Conservation (phyloP, 2,888 invertebrate species). For the Neuroscelio doddi region DNA sequence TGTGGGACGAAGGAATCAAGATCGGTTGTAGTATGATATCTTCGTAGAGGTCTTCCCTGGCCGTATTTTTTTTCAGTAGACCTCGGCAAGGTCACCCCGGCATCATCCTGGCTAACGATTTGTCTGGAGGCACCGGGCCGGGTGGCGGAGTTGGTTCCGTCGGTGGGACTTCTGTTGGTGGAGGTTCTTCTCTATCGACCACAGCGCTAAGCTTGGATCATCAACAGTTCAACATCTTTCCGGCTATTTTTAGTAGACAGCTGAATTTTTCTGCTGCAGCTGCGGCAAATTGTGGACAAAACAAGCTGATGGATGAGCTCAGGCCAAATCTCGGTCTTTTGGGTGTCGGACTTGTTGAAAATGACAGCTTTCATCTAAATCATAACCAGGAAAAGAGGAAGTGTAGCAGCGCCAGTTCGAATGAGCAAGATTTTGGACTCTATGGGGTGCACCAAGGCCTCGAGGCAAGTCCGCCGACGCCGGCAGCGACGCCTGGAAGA, state of each 20-base stretch:
- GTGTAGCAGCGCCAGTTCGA: constrained; percentile 86
- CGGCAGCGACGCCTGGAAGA: constrained; percentile 66
- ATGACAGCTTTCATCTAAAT: constrained; percentile 79
- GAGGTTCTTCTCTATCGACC: constrained; percentile 71
- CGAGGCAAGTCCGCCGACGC: constrained; percentile 71
- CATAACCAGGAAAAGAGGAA: constrained; percentile 77
- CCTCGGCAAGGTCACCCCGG: constrained; percentile 66
- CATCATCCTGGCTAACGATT: constrained; percentile 71
- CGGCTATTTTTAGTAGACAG: constrained; percentile 91
- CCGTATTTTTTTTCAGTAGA: constrained; percentile 28
- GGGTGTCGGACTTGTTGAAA: constrained; percentile 86
- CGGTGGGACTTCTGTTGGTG: constrained; percentile 80
- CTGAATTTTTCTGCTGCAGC: constrained; percentile 83
- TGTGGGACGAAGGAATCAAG: not conserved
- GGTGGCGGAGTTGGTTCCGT: constrained; percentile 82
- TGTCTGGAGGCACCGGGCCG: constrained; percentile 66
- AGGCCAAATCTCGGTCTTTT: constrained; percentile 87
- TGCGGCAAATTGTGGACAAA: constrained; percentile 77
- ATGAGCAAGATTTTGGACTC: constrained; percentile 91
- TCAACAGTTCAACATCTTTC: constrained; percentile 93
- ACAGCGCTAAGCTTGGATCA: constrained; percentile 77
- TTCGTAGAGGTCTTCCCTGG: constrained; percentile 40
- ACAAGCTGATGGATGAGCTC: constrained; percentile 90
- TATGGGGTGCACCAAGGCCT: constrained; percentile 78
- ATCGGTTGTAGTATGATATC: constrained; percentile 40